Evolutionary conservation across 2,797 vertebrate species (phyloP).

Genomic region (Sebastes melanostomus): DNA sequence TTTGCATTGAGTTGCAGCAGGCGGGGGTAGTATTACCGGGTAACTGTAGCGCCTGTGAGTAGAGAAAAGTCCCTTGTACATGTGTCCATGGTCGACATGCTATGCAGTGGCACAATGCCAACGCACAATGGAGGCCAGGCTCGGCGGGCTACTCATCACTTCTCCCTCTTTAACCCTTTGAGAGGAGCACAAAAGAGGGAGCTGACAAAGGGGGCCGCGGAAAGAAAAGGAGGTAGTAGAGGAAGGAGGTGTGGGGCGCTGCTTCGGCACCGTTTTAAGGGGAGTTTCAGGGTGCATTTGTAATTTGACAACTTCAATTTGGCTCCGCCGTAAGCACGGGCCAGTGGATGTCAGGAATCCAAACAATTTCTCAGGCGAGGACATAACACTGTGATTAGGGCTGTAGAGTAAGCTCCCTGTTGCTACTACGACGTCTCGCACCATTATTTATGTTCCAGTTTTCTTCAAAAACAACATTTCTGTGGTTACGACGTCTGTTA

Average conservation of each 20-base stretch:
- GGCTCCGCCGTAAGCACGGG: neutral
- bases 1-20: constrained; percentile 55
- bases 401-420: neutral
- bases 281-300: constrained; percentile 25
- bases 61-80: constrained; percentile 65
- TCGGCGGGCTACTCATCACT: constrained; percentile 69
- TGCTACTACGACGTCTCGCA: neutral
- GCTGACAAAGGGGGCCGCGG: constrained; percentile 59
- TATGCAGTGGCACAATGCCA: constrained; percentile 70
- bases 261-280: constrained; percentile 17
- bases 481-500: neutral
- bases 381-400: constrained; percentile 22
- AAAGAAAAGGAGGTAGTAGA: constrained; percentile 44
- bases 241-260: constrained; percentile 29
- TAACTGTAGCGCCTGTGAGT: constrained; percentile 52
- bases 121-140: constrained; percentile 68
- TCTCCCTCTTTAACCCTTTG: constrained; percentile 77
- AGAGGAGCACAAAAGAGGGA: constrained; percentile 67
- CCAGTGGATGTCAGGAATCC: constrained; percentile 14
- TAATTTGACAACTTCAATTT: constrained; percentile 42
- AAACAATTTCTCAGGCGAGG: constrained; percentile 14
- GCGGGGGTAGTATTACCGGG: constrained; percentile 27
- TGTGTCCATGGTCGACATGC: constrained; percentile 63
- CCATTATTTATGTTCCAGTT: constrained; percentile 10
- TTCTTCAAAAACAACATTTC: constrained; percentile 16